Base-by-base conservation (phyloP, 2,888 invertebrate species). In the Spialia ferax region DNA sequence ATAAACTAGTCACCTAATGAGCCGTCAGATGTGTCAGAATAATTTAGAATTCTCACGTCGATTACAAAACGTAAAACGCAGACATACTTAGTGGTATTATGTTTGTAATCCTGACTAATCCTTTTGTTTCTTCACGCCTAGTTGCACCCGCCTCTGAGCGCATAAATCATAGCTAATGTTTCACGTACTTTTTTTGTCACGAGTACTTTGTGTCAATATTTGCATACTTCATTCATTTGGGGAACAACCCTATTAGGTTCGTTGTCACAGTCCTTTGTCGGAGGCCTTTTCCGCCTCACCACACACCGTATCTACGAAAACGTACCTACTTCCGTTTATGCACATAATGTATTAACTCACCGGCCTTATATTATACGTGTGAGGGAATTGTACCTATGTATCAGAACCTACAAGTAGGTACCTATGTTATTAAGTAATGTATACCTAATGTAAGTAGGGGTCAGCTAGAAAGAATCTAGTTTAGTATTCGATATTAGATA, bases 191-290 rank as follows among this genome's bases (percentile, higher is more conserved):
- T 57, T n/a, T 63, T 57, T 63, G 57, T 42, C 32, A 67, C 38
- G 38, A 67, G 66, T n/a, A 45, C 57, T 68, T 63, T 48, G 68
- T 74, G 77, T 75, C 77, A 77, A 79, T 78, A 77, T 78, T 79
- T 75, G 73, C 72, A 68, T 61, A 66, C 57, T 57, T 56, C 56
- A 63, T 65, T 55, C 50, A 68, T 61, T 68, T 62, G 22, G 68
- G 68, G 62, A 73, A 71, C 83, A 86, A 73, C 89, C 89, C 89
- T 89, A 84, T 11, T 32, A 56, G 63, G 72, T 74, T 82, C 88
- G 89, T 90, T 88, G 90, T 92, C 86, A 82, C 85, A 89, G 85
- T 85, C 88, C 91, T 91, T 89, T 90, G 91, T 89, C 84, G 87
- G 84, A 86, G 88, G 85, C 86, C 86, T 88, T 87, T 92, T 90